These are phyloP conservation scores for Myrmecophaga tridactyla DNA, from an alignment of 2,113 vertebrate genomes.

Conservation along the genomic window DNA sequence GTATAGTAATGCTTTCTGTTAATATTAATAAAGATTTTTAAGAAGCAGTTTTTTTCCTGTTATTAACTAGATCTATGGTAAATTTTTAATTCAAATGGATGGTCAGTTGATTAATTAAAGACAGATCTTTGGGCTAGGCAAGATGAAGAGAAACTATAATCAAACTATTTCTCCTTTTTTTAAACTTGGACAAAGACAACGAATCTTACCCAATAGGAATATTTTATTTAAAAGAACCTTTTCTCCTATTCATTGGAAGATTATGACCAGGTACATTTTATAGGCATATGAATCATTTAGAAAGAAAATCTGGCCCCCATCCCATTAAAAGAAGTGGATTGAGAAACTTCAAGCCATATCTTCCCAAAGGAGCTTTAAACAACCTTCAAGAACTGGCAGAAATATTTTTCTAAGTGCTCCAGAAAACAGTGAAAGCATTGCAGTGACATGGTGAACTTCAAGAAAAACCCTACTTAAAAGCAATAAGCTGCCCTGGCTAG, in stretches of 20 bases:
- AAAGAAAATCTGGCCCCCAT: too few species aligned
- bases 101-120: constrained; percentile 26
- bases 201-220: background rate
- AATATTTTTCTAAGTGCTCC: too few species aligned
- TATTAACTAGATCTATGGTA: background rate
- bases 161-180: background rate
- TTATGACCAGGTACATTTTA: background rate
- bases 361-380: too few species aligned
- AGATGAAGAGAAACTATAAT: background rate
- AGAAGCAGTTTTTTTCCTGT: background rate
- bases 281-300: background rate
- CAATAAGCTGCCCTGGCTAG: too few species aligned
- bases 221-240: background rate
- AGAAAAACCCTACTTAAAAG: too few species aligned
- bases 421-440: too few species aligned
- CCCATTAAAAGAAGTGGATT: too few species aligned
- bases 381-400: too few species aligned
- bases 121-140: background rate
- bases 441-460: too few species aligned
- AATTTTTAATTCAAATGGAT: constrained; percentile 13
- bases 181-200: background rate
- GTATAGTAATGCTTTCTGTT: background rate
- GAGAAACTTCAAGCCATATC: too few species aligned
- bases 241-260: background rate
- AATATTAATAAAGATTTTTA: background rate